These are phyloP conservation scores for Balaenoptera acutorostrata DNA, from an alignment of 2,113 vertebrate species.

Conservation along the genomic window DNA sequence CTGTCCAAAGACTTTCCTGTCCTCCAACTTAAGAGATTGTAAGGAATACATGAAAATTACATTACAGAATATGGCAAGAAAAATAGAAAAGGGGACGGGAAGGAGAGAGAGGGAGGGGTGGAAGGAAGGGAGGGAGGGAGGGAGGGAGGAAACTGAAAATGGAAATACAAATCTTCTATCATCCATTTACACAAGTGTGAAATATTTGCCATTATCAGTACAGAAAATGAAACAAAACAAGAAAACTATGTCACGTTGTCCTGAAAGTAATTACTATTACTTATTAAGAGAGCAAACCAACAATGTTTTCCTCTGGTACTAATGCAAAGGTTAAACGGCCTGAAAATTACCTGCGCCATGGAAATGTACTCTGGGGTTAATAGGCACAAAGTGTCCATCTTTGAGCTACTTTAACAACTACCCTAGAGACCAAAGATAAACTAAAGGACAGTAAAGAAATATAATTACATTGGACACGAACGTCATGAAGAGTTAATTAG, in stretches of 20 bases:
- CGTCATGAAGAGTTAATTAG: conserved; percentile 66
- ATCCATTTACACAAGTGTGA: not conserved
- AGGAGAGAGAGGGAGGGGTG: not conserved
- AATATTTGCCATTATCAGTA: not conserved
- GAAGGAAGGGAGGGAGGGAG: not conserved
- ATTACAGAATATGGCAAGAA: not conserved
- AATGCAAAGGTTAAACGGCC: conserved; percentile 40
- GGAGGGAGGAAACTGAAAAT: not conserved
- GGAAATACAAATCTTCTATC: not conserved
- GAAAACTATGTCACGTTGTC: not conserved
- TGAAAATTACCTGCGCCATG: not conserved
- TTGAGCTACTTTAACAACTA: conserved; percentile 55
- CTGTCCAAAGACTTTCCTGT: not conserved
- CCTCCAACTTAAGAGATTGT: not conserved
- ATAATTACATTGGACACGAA: conserved; percentile 55
- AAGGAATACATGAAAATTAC: not conserved
- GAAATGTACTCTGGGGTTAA: conserved; percentile 45
- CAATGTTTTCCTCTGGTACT: conserved; percentile 3
- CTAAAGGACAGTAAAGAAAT: conserved; percentile 49
- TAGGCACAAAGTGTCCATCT: conserved; percentile 33
- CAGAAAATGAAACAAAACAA: not conserved
- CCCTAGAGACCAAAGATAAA: conserved; percentile 34
- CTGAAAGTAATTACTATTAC: not conserved
- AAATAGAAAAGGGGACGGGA: not conserved
- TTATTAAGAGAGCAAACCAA: not conserved